Conservation (phyloP, 1,140 invertebrate species). For the Ceratosolen fusciceps region DNA sequence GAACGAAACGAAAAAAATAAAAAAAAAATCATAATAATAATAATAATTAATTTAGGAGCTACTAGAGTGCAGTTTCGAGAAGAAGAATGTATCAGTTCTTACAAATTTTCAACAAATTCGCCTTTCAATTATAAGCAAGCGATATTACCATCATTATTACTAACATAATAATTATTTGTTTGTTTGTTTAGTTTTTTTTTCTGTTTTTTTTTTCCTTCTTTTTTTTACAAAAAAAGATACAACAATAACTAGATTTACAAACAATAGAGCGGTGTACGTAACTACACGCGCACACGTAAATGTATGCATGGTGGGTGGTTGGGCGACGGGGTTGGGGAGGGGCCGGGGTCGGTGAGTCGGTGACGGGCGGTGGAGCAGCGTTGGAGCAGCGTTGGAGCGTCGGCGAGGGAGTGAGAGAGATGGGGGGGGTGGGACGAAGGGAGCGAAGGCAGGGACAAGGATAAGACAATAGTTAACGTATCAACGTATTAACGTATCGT, state of each 20-base stretch:
- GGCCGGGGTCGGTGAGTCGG: too few relatives aligned
- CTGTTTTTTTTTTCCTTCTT: not conserved
- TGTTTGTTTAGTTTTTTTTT: too few relatives aligned
- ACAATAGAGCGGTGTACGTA: conserved; percentile 42
- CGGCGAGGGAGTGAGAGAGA: too few relatives aligned
- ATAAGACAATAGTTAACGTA: conserved; percentile 35
- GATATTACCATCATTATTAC: too few relatives aligned
- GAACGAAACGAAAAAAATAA: conserved; percentile 43
- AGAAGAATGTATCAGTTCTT: conserved; percentile 30
- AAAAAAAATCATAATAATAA: too few relatives aligned
- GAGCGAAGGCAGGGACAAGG: not conserved
- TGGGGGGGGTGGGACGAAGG: not conserved
- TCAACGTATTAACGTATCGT: conserved; percentile 40
- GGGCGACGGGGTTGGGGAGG: too few relatives aligned
- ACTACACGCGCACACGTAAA: too few relatives aligned
- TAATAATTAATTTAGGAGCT: conserved; percentile 46
- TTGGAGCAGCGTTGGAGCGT: too few relatives aligned
- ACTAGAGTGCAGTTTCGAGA: conserved; percentile 29
- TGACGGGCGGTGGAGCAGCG: too few relatives aligned
- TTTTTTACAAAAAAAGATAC: conserved; percentile 43
- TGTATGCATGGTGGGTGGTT: too few relatives aligned
- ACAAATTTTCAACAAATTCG: conserved; percentile 40
- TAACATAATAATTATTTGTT: too few relatives aligned
- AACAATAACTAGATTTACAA: conserved; percentile 47
- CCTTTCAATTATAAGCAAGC: conserved; percentile 29